phyloP scores from a whole-genome alignment of 1,140 invertebrate genomes.

The Chironomus striatipennis region DNA sequence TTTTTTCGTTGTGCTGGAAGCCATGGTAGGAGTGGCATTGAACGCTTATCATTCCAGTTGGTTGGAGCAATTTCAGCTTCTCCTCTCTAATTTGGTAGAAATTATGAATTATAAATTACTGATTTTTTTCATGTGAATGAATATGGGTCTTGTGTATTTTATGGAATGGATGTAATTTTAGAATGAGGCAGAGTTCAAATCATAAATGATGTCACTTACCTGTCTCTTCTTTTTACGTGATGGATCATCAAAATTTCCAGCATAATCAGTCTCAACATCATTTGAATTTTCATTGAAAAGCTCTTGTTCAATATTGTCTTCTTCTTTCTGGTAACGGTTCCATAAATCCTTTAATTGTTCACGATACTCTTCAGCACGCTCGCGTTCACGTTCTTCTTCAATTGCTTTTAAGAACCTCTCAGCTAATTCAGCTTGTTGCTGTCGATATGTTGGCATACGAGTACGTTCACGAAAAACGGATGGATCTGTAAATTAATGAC shows the following conservation, averaged over 20 bases:
- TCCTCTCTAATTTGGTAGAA: slow-evolving; percentile 37
- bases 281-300: slow-evolving; percentile 38
- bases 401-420: slow-evolving; percentile 48
- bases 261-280: slow-evolving; percentile 39
- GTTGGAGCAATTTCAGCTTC: slow-evolving; percentile 15
- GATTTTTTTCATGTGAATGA: slow-evolving; percentile 40
- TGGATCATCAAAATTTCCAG: slow-evolving; percentile 40
- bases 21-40: slow-evolving; percentile 37
- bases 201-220: slow-evolving; percentile 45
- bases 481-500: slow-evolving; percentile 28
- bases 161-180: too few species aligned
- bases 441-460: slow-evolving; percentile 28
- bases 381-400: slow-evolving; percentile 40
- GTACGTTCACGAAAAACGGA: slow-evolving; percentile 46
- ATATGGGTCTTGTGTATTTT: slow-evolving; percentile 24
- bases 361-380: slow-evolving; percentile 44
- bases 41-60: slow-evolving; percentile 30
- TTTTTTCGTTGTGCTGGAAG: slow-evolving; percentile 42
- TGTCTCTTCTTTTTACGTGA: slow-evolving; percentile 47
- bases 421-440: slow-evolving; percentile 47
- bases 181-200: too few species aligned
- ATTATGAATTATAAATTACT: slow-evolving; percentile 37
- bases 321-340: slow-evolving; percentile 48
- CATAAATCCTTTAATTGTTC: slow-evolving; percentile 47
- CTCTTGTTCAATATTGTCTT: slow-evolving; percentile 37